Base-by-base conservation (phyloP, 1,140 invertebrate species). In the Tyrophagus putrescentiae region DNA sequence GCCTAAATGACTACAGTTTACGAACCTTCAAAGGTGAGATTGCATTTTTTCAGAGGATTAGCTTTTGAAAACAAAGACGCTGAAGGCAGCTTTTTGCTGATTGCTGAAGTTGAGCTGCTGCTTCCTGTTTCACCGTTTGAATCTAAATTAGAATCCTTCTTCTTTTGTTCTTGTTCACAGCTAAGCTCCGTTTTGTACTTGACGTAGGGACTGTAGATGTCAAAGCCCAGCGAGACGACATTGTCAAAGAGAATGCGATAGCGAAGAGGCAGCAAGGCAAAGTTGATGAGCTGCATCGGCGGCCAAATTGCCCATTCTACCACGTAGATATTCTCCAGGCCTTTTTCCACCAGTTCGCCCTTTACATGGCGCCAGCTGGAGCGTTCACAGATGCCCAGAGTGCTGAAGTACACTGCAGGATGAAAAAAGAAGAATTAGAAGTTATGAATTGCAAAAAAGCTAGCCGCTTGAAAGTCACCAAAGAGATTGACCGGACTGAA, bases 161-260 rank as follows among this genome's bases (percentile, higher is more conserved):
- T n/a, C n/a, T n/a, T n/a, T n/a, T 11, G 3, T 2, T 58, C 1
- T n/a, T n/a, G 3, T 58, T 60, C 57, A n/a, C 21, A 41, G 13
- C 31, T 42, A n/a, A 65, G 27, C 27, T 64, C 16, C 23, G 25
- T 56, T 29, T 64, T 68, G 57, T 88, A 79, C 72, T 86, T 89
- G n/a, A 94, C 82, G 71, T 87, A 81, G 27, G 88, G 91, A n/a
- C 86, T 89, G 69, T 90, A 93, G 42, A 87, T 73, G 71, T 95
- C 89, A 75, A 91, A 93, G 9, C 86, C 84, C 68, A 94, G 75
- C 27, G 87, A 91, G 69, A 94, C 83, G 6, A 80, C 80, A 72
- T 87, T 94, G 69, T 94, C 90, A 73, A 90, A 94, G 11, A 93
- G 73, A 23, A 94, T 85, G 68, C 90, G 76, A 71, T 82, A 95